These are phyloP conservation scores for Phortica okadai DNA, from an alignment of 2,888 invertebrate genomes.

Conservation along the genomic window DNA sequence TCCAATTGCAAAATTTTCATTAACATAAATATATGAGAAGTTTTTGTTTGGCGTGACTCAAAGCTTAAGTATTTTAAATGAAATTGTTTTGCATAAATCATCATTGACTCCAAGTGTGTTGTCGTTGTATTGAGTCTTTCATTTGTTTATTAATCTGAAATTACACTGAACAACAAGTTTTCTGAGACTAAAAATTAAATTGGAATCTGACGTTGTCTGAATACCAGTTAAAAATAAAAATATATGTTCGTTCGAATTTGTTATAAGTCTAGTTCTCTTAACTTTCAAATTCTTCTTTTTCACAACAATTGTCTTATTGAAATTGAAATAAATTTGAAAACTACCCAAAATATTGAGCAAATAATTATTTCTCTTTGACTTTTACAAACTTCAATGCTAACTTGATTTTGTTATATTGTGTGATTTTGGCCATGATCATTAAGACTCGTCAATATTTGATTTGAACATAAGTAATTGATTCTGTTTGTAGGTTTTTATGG, in stretches of 20 bases:
- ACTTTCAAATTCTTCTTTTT: too few species aligned
- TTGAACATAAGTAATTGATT: neutral
- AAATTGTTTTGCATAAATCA: neutral
- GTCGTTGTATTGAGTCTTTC: neutral
- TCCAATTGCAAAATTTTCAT: neutral
- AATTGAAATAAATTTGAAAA: too few species aligned
- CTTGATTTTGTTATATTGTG: neutral
- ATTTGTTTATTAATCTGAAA: neutral
- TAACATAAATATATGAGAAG: neutral
- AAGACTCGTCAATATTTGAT: conserved; percentile 16
- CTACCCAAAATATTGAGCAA: too few species aligned
- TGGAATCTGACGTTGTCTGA: too few species aligned
- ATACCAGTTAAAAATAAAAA: too few species aligned
- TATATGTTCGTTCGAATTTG: too few species aligned
- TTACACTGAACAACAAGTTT: neutral
- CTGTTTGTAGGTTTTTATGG: neutral
- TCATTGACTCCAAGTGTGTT: neutral
- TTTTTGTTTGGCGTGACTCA: neutral
- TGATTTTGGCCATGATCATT: neutral
- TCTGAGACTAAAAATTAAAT: too few species aligned
- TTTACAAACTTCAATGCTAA: neutral
- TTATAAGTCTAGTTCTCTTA: too few species aligned
- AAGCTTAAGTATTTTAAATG: neutral
- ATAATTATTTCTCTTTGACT: neutral
- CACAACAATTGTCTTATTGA: too few species aligned